phyloP scores from a whole-genome alignment of 2,113 vertebrate genomes.

The Perca schrenkii region DNA sequence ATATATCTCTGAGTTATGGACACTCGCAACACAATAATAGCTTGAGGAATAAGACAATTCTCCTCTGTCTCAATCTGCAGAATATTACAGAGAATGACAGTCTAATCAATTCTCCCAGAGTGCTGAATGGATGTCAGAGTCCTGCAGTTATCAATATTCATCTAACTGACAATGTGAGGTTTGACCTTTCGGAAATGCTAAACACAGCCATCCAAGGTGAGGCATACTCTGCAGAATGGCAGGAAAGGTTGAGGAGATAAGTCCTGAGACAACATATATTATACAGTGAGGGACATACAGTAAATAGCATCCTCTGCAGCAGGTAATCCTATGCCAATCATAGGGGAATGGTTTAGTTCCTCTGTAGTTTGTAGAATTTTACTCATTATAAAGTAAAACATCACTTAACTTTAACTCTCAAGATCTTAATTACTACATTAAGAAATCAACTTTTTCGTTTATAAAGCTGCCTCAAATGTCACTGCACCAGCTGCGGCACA shows the following conservation, averaged over 20 bases:
- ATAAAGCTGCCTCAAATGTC: slow-evolving; percentile 58
- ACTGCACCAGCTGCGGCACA: slow-evolving; percentile 56
- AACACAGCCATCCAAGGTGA: slow-evolving; percentile 81
- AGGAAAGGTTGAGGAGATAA: slow-evolving; percentile 84
- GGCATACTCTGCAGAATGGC: slow-evolving; percentile 74
- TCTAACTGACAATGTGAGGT: slow-evolving; percentile 82
- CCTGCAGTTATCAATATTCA: slow-evolving; percentile 86
- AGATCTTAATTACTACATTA: slow-evolving; percentile 62
- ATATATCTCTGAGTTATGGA: slow-evolving; percentile 70
- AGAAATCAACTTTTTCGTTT: slow-evolving; percentile 51
- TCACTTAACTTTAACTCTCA: slow-evolving; percentile 45
- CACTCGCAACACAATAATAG: slow-evolving; percentile 71
- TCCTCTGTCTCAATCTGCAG: slow-evolving; percentile 81
- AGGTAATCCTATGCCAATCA: slow-evolving; percentile 71
- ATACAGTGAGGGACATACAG: slow-evolving; percentile 77
- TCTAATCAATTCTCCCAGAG: slow-evolving; percentile 81
- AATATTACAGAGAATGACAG: slow-evolving; percentile 82
- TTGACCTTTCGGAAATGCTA: slow-evolving; percentile 85
- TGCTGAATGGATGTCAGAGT: slow-evolving; percentile 79
- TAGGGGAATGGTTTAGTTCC: not conserved
- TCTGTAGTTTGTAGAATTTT: slow-evolving; percentile 17
- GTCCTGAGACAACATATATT: slow-evolving; percentile 80
- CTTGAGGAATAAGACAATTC: slow-evolving; percentile 77
- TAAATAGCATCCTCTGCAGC: slow-evolving; percentile 69
- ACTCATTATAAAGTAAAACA: slow-evolving; percentile 54